These are phyloP conservation scores for Edolisoma coerulescens DNA, from an alignment of 2,113 vertebrate genomes.

Conservation along the genomic window DNA sequence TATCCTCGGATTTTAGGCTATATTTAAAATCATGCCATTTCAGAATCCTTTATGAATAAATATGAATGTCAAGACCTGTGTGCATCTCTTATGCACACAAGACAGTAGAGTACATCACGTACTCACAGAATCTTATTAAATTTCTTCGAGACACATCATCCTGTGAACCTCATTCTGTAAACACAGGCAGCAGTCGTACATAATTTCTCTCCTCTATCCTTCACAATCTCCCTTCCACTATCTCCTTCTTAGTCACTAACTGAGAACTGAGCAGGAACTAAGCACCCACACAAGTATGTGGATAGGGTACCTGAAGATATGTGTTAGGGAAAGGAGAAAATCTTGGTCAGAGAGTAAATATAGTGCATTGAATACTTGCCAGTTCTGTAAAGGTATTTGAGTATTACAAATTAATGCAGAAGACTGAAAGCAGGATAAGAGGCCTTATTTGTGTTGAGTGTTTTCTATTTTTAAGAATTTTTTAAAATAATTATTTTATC, in stretches of 20 bases:
- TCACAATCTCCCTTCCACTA: neutral
- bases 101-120: slow-evolving; percentile 32
- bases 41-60: slow-evolving; percentile 52
- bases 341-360: neutral
- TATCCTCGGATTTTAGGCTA: slow-evolving; percentile 40
- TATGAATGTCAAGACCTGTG: slow-evolving; percentile 60
- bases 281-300: neutral
- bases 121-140: slow-evolving; percentile 49
- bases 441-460: neutral
- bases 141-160: slow-evolving; percentile 55
- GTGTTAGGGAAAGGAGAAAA: neutral
- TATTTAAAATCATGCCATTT: slow-evolving; percentile 54
- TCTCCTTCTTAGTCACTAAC: neutral
- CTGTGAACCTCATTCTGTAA: slow-evolving; percentile 50
- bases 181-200: slow-evolving; percentile 24
- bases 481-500: neutral
- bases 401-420: neutral
- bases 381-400: neutral
- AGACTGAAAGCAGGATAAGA: neutral
- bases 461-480: neutral
- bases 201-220: neutral
- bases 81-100: slow-evolving; percentile 39
- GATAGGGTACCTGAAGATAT: neutral
- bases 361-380: neutral
- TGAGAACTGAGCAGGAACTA: neutral